Evolutionary conservation across 2,113 vertebrate species (phyloP).

Genomic region (Phylloscopus whistleri): DNA sequence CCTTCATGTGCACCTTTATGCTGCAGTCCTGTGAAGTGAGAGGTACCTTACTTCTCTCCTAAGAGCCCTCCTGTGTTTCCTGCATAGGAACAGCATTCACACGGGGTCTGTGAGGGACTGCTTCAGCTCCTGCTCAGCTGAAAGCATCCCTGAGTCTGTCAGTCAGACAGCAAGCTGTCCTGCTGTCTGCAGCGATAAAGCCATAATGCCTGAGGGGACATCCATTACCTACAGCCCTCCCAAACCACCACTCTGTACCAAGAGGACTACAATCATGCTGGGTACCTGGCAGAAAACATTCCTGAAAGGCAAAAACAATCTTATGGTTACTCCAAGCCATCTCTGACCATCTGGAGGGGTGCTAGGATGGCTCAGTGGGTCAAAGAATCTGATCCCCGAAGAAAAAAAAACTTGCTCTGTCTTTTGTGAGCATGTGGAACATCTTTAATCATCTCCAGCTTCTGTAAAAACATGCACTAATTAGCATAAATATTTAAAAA

Average conservation of each 20-base stretch:
- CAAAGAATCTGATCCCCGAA: neutral
- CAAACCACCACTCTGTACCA: neutral
- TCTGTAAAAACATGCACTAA: neutral
- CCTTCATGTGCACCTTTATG: accelerated
- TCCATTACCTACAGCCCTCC: neutral
- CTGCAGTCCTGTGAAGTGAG: neutral
- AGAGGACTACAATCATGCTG: accelerated
- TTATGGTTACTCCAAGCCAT: neutral
- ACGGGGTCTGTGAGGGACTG: accelerated
- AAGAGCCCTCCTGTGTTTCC: neutral
- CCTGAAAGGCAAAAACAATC: neutral
- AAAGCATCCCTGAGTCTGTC: neutral
- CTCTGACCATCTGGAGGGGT: neutral
- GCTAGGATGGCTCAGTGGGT: neutral
- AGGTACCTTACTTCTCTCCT: neutral
- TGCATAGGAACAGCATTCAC: neutral
- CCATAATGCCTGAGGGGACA: accelerated
- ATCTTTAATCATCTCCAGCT: neutral
- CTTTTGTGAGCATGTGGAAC: neutral
- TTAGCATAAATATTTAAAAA: neutral
- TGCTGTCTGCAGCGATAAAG: neutral
- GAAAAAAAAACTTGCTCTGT: neutral
- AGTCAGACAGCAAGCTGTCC: neutral
- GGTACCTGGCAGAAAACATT: neutral
- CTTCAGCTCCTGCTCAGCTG: neutral